Percentiles rank a stretch among this genome's conserved stretches.
Evolutionary conservation across 2,797 vertebrate species (phyloP).

Genomic region (Harpagifer antarcticus): DNA sequence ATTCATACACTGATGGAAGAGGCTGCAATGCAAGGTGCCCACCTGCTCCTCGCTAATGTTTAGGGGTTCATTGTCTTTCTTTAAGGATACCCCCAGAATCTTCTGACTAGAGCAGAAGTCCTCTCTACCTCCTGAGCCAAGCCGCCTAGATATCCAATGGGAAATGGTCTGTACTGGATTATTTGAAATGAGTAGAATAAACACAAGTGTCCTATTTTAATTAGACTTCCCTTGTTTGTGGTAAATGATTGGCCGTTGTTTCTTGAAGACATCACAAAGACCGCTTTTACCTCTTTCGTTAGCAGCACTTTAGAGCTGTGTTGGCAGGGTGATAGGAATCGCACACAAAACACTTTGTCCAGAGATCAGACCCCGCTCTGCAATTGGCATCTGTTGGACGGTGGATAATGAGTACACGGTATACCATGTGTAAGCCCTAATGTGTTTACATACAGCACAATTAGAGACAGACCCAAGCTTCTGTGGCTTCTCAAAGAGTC

Average conservation of each 20-base stretch:
- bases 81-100: too few relatives aligned
- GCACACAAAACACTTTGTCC: conserved; percentile 53
- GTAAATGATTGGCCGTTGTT: conserved; percentile 12
- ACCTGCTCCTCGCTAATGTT: too few relatives aligned
- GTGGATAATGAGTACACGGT: conserved; percentile 71
- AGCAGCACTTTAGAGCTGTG: conserved; percentile 35
- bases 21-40: too few relatives aligned
- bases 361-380: conserved; percentile 57
- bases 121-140: too few relatives aligned
- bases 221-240: conserved; percentile 15
- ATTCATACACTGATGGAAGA: too few relatives aligned
- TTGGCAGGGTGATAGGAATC: conserved; percentile 60
- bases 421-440: conserved; percentile 42
- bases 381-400: conserved; percentile 61
- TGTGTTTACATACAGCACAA: conserved; percentile 81
- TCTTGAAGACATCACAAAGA: conserved; percentile 19
- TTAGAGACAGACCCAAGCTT: conserved; percentile 75
- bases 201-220: conserved; percentile 10
- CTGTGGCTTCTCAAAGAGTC: conserved; percentile 75
- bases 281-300: conserved; percentile 25
- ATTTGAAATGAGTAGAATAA: conserved; percentile 5
- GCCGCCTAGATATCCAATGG: too few relatives aligned
- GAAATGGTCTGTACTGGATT: background rate
- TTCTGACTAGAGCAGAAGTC: too few relatives aligned
- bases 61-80: too few relatives aligned